Evolutionary conservation across 2,888 invertebrate genomes (phyloP).

Genomic region (Argynnis bischoffii): DNA sequence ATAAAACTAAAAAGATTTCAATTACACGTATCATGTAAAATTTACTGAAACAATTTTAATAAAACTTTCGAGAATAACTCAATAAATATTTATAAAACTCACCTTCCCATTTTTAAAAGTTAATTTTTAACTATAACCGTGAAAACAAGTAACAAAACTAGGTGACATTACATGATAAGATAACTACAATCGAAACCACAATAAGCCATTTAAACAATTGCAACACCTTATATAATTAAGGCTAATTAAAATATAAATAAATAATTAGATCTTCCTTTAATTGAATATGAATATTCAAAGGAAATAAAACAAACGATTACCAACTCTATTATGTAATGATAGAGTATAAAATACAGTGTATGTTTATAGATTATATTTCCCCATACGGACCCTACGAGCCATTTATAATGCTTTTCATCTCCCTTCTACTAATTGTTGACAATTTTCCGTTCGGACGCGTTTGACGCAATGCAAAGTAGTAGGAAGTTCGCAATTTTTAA

Average conservation of each 20-base stretch:
- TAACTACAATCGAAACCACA: background rate
- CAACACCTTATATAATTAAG: constrained; percentile 15
- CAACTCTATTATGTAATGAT: background rate
- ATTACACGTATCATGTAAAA: too few species aligned
- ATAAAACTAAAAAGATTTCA: too few species aligned
- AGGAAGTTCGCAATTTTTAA: constrained; percentile 16
- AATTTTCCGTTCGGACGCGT: constrained; percentile 26
- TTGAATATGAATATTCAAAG: constrained; percentile 25
- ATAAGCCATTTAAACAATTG: constrained; percentile 11
- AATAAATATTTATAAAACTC: background rate
- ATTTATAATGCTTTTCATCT: constrained; percentile 35
- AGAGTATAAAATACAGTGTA: constrained; percentile 1
- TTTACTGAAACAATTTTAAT: too few species aligned
- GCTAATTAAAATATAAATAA: constrained; percentile 27
- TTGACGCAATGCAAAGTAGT: constrained; percentile 14
- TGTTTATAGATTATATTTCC: background rate
- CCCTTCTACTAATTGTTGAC: constrained; percentile 34
- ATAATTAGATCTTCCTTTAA: constrained; percentile 28
- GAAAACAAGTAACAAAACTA: background rate
- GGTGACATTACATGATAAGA: too few species aligned
- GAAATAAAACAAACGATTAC: background rate
- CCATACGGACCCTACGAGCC: constrained; percentile 19
- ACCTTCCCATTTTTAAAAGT: background rate
- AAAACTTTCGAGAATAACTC: too few species aligned
- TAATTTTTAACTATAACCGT: background rate